Evolutionary conservation across 2,888 invertebrate species (phyloP).

Genomic region (Epirrhoe alternata): DNA sequence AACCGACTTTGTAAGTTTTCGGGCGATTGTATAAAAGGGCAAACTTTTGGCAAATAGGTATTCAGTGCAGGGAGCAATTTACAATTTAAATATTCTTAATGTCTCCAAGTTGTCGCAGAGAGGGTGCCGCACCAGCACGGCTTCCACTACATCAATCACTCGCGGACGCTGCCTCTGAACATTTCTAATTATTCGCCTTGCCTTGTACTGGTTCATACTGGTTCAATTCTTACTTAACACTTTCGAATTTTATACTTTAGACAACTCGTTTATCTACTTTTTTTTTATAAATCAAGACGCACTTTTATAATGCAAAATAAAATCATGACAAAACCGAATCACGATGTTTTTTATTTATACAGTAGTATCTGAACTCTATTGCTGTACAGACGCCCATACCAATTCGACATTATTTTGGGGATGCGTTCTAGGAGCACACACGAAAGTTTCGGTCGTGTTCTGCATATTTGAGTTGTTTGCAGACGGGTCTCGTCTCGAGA

Average conservation of each 20-base stretch:
- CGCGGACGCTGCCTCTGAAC: conserved; percentile 81
- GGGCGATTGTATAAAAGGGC: conserved; percentile 63
- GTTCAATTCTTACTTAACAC: conserved; percentile 57
- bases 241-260: conserved; percentile 41
- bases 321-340: no score
- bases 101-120: conserved; percentile 79
- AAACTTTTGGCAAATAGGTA: conserved; percentile 79
- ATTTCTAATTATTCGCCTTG: conserved; percentile 82
- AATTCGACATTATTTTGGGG: conserved; percentile 34
- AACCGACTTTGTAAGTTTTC: conserved; percentile 44
- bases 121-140: conserved; percentile 61
- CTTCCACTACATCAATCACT: conserved; percentile 85
- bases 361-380: not conserved
- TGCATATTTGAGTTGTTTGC: conserved; percentile 77
- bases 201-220: conserved; percentile 65
- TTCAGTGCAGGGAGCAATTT: conserved; percentile 84
- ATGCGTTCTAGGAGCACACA: conserved; percentile 35
- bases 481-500: conserved; percentile 59
- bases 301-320: not conserved
- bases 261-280: not conserved
- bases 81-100: conserved; percentile 85
- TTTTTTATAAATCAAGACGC: not conserved
- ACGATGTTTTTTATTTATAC: not conserved
- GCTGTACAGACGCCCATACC: conserved; percentile 24
- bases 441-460: conserved; percentile 52